Percentiles rank a stretch among this genome's conserved stretches.
Evolutionary conservation across 2,797 vertebrate species (phyloP).

Genomic region (Bucorvus abyssinicus): DNA sequence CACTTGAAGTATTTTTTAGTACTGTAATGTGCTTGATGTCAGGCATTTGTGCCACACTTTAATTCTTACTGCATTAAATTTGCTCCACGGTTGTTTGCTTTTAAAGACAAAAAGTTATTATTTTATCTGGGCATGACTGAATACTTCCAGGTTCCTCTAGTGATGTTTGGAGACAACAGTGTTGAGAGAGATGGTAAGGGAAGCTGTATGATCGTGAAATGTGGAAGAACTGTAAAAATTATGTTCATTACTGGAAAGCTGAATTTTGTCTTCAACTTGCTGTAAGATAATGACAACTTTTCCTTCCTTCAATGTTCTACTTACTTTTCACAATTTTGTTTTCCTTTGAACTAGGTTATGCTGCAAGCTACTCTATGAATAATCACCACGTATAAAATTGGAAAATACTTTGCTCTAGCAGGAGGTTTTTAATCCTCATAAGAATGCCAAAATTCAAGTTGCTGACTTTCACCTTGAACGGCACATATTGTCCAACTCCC

Average conservation of each 20-base stretch:
- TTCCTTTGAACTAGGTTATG: neutral
- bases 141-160: neutral
- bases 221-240: neutral
- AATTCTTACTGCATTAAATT: neutral
- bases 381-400: neutral
- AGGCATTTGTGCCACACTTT: neutral
- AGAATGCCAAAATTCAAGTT: conserved; percentile 55
- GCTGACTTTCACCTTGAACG: conserved; percentile 7
- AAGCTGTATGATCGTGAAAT: neutral
- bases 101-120: neutral
- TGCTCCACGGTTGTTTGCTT: neutral
- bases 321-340: neutral
- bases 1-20: neutral
- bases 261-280: neutral
- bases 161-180: neutral
- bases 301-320: neutral
- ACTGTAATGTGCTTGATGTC: neutral
- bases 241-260: neutral
- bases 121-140: neutral
- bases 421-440: conserved; percentile 28
- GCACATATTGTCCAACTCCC: neutral
- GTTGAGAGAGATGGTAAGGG: neutral
- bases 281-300: neutral
- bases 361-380: neutral
- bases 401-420: neutral